Evolutionary conservation across 2,113 vertebrate species (phyloP), one percentile per base, ranked within the genome.

Genomic region (Lichenostomus cassidix): DNA sequence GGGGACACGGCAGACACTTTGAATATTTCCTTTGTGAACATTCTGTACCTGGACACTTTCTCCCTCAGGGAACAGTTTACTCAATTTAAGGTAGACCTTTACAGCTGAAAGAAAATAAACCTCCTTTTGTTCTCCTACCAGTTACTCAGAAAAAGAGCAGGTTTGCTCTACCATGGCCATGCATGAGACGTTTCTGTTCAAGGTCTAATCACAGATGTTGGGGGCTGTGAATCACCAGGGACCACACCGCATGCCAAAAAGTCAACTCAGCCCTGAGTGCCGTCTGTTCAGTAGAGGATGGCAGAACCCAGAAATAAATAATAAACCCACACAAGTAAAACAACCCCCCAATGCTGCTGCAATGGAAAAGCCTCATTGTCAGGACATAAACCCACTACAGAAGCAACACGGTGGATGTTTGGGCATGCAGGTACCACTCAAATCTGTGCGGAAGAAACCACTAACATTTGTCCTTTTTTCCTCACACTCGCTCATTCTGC

Each of bases 21-120:
- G 88, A 94, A 65, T 96, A 91, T 83, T 95, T 96, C 75, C 78
- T 96, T 52, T 76, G 42, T 73, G 94, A 95, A 96, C 96, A 95
- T 89, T 93, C 62, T 96, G 97, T 96, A 94, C 96, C 93, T 75
- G 74, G 89, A 95, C 89, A 91, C 68, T 87, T 91, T 92, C 75
- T 81, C 89, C 95, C 95, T 46, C 80, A 25, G 96, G 97, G 87
- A 95, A 94, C 53, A 87, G 92, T 95, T 97, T 94, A 91, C 89
- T 92, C 87, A 92, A 91, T 78, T 96, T 87, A 94, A 92, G 91
- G 80, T 82, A 94, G 81, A 94, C 83, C 77, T 96, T 83, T 35
- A 71, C 37, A 93, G 86, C 53, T 67, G 52, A 44, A 68, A 77
- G 88, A 92, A 91, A 88, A 84, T 28, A 93, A 93, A 76, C 58